Conservation (phyloP, 2,797 vertebrate species). For the Telmatherina bonti region DNA sequence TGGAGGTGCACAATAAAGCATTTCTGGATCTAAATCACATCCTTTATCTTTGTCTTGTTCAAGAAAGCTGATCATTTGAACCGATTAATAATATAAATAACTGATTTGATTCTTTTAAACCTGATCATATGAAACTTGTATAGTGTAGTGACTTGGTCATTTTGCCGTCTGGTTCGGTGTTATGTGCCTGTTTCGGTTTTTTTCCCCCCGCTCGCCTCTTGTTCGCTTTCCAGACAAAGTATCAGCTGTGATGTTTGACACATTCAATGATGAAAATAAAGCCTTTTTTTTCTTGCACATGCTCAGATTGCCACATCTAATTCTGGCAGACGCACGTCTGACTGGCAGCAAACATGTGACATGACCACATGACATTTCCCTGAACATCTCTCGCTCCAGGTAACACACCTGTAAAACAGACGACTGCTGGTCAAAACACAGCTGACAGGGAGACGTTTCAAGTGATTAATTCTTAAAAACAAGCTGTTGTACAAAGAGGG, state of each 20-base stretch:
- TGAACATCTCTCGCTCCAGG: constrained; percentile 17
- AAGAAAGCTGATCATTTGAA: not conserved
- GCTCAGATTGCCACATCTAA: constrained; percentile 35
- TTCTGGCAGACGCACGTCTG: constrained; percentile 5
- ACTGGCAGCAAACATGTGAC: not conserved
- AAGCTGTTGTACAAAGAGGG: constrained; percentile 65
- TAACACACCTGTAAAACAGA: not conserved
- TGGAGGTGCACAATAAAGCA: not conserved
- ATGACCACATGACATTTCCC: constrained; percentile 33
- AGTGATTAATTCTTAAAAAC: constrained; percentile 44
- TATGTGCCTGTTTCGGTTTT: not conserved
- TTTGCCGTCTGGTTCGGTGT: not conserved
- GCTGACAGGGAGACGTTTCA: constrained; percentile 21
- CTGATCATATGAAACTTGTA: not conserved
- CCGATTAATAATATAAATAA: not conserved
- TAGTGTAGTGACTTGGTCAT: not conserved
- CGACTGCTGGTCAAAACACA: constrained; percentile 13
- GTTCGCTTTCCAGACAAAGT: not conserved
- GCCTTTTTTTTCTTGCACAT: constrained; percentile 38
- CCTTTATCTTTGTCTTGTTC: not conserved
- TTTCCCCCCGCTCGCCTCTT: not conserved
- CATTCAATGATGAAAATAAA: constrained; percentile 5
- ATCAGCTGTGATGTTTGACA: constrained; percentile 10
- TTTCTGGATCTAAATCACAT: not conserved
- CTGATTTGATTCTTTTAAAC: not conserved